Conservation (phyloP, 2,888 invertebrate genomes). For the Drosophila melanosoma region DNA sequence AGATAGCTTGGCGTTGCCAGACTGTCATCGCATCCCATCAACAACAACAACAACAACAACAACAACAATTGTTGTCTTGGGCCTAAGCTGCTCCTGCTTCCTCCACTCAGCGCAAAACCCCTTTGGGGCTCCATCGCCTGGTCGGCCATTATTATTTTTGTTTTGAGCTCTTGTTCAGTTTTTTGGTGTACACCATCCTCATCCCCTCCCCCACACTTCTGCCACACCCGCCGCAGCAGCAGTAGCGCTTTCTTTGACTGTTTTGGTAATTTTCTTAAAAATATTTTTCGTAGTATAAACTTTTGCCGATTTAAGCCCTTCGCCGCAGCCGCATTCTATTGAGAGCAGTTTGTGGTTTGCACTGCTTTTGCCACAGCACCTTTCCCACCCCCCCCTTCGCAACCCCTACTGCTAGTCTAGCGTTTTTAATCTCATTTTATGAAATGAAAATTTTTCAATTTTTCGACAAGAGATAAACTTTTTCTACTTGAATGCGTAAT, state of each 20-base stretch:
- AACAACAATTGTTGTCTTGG: slow-evolving; percentile 5
- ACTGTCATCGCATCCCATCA: slow-evolving; percentile 49
- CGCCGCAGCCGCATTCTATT: slow-evolving; percentile 42
- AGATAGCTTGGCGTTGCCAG: slow-evolving; percentile 66
- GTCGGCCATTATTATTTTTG: slow-evolving; percentile 77
- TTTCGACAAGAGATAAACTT: slow-evolving; percentile 80
- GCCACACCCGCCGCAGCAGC: slow-evolving; percentile 8
- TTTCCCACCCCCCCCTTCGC: neutral
- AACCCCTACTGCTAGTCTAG: slow-evolving; percentile 7
- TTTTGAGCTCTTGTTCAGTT: slow-evolving; percentile 54
- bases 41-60: slow-evolving; percentile 13
- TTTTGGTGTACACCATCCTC: slow-evolving; percentile 16
- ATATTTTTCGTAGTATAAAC: slow-evolving; percentile 73
- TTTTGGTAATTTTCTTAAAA: slow-evolving; percentile 74
- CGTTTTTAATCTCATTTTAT: slow-evolving; percentile 80
- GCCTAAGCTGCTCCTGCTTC: slow-evolving; percentile 52
- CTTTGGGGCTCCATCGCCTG: slow-evolving; percentile 42
- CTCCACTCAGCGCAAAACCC: slow-evolving; percentile 40
- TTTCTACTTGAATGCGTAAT: slow-evolving; percentile 80
- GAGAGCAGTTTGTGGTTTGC: slow-evolving; percentile 67
- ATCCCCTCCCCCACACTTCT: neutral
- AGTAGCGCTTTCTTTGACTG: slow-evolving; percentile 53
- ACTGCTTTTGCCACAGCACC: slow-evolving; percentile 42
- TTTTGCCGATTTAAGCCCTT: slow-evolving; percentile 76
- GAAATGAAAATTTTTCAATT: slow-evolving; percentile 80